These are phyloP conservation scores for Typhlomys cinereus DNA, from an alignment of 2,113 vertebrate species.

Conservation along the genomic window DNA sequence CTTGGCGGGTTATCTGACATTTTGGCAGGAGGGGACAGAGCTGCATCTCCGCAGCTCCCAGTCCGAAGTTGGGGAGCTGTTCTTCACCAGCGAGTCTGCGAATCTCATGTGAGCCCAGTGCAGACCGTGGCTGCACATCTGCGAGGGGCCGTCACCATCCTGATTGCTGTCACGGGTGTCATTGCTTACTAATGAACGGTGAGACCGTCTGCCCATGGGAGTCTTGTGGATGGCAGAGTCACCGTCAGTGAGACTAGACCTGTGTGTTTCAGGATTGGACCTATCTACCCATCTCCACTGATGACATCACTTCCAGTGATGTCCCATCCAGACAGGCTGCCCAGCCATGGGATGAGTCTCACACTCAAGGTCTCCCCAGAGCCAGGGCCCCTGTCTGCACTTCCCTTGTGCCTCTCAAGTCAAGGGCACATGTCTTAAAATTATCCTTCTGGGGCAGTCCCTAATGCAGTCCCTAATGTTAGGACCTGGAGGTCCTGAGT, in stretches of 20 bases:
- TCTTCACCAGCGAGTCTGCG: background rate
- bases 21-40: background rate
- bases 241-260: background rate
- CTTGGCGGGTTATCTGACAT: background rate
- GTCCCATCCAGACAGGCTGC: background rate
- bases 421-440: background rate
- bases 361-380: background rate
- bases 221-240: background rate
- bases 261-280: background rate
- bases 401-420: background rate
- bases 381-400: background rate
- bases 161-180: fast-evolving
- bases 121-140: fast-evolving
- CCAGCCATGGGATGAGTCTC: background rate
- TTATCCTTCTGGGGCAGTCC: background rate
- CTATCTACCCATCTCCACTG: background rate
- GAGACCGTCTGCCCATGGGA: background rate
- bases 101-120: background rate
- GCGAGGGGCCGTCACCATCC: fast-evolving
- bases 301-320: no score
- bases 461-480: background rate
- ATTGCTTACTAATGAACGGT: background rate
- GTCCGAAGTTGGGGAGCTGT: fast-evolving
- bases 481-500: background rate
- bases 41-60: no score